Evolutionary conservation across 2,888 invertebrate species (phyloP), one percentile per base, ranked within the genome.

Genomic region (Ichneumoninae sp.): DNA sequence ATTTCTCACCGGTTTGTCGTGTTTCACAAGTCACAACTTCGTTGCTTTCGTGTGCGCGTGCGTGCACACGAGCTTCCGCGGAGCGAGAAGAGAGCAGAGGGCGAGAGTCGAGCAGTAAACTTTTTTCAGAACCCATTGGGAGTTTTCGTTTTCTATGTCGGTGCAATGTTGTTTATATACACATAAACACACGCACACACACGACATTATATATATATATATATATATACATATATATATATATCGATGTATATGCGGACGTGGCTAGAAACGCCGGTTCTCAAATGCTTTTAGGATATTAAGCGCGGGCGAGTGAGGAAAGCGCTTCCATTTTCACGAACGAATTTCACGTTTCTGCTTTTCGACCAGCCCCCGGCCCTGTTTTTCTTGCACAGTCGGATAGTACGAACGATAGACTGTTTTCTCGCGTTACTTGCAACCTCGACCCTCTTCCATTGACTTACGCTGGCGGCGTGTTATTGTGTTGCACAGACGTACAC

Each of bases 261-360:
- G 65, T 63, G 30, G 30, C 26, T 33, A 63, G 69, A 75, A 52
- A 33, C 65, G 65, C 8, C 30, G 26, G 52, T 68, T 40, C 71
- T 66, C 47, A 76, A 83, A 83, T 80, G 80, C 83, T 83, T 83
- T 83, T 80, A 76, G 80, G 80, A 80, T 83, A 81, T 83, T 81
- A 81, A 83, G 76, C 71, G 76, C 68, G 30, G 71, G 60, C 66
- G 68, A 73, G 80, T 80, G 80, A 83, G 75, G 70, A 76, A 83
- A 80, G 80, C 44, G 44, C 70, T 81, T 68, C 60, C 76, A 50
- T 75, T 60, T 76, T 83, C 70, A 47, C 68, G 71, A 73, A 66
- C 66, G 83, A 73, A 77, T 83, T 76, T 73, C 76, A 63, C 52
- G 76, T 63, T 73, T 68, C 80, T 83, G 47, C 76, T 80, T 83